Percentiles rank a stretch among this genome's conserved stretches.
Evolutionary conservation across 2,113 vertebrate genomes (phyloP).

Genomic region (Ciconia stormi): DNA sequence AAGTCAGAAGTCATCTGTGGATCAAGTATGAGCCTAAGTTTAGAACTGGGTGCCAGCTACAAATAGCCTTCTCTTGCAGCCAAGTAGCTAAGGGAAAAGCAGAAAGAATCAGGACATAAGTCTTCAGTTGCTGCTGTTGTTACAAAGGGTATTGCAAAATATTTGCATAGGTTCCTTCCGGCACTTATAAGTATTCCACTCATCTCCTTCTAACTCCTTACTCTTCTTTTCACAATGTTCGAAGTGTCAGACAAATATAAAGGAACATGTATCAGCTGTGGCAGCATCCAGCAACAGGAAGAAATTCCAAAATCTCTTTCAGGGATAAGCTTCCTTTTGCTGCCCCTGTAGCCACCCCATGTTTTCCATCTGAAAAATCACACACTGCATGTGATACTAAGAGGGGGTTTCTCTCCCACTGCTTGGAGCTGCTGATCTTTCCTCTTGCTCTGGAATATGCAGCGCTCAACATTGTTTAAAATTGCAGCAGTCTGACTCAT

Average conservation of each 20-base stretch:
- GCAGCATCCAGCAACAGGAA: background rate
- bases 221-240: background rate
- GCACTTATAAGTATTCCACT: background rate
- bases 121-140: background rate
- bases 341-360: rapidly evolving
- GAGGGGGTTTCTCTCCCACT: background rate
- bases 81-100: background rate
- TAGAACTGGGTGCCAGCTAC: background rate
- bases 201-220: background rate
- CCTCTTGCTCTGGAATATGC: background rate
- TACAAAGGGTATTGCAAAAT: background rate
- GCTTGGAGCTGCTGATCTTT: background rate
- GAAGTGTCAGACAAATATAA: background rate
- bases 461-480: background rate
- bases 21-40: background rate
- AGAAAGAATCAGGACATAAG: background rate
- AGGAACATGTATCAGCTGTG: rapidly evolving
- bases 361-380: background rate
- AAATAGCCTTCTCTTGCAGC: background rate
- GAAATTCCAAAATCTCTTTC: background rate
- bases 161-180: background rate
- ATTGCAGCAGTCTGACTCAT: background rate
- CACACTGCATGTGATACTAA: background rate
- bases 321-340: background rate
- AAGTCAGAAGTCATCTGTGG: background rate